phyloP scores from a whole-genome alignment of 2,888 invertebrate genomes.

The Drosophila putrida region DNA sequence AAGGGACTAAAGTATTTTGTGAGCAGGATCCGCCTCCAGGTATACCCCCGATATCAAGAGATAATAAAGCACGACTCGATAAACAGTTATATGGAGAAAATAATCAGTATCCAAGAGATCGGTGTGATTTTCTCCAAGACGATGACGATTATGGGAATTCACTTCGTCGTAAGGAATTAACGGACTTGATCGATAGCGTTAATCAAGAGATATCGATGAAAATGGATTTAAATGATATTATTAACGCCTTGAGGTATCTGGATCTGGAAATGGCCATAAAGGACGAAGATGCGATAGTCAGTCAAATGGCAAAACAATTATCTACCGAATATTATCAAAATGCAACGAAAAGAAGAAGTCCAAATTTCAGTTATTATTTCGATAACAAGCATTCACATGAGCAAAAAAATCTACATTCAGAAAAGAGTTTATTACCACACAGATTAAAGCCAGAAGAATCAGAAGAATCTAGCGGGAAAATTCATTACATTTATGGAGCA shows the following conservation, averaged over 20 bases:
- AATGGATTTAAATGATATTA: background rate
- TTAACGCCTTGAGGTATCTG: background rate
- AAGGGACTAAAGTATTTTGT: background rate
- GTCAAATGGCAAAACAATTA: background rate
- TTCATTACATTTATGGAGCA: constrained; percentile 23
- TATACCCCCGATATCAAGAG: too few species aligned
- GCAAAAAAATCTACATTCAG: background rate
- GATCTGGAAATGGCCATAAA: background rate
- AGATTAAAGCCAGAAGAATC: too few species aligned
- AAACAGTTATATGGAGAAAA: background rate
- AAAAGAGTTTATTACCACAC: too few species aligned
- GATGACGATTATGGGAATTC: background rate
- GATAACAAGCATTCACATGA: too few species aligned
- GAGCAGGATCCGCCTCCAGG: too few species aligned
- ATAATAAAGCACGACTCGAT: background rate
- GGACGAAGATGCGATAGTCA: background rate
- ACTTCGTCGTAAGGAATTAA: background rate
- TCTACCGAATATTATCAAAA: background rate
- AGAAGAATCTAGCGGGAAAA: too few species aligned
- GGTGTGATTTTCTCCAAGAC: background rate
- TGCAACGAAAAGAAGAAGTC: background rate
- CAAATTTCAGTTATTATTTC: too few species aligned
- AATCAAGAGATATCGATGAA: background rate
- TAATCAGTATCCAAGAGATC: background rate
- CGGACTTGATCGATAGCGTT: background rate